Percentiles rank a stretch among this genome's conserved stretches.
These are phyloP conservation scores for Parambassis ranga DNA, from an alignment of 2,797 vertebrate genomes.

Conservation along the genomic window DNA sequence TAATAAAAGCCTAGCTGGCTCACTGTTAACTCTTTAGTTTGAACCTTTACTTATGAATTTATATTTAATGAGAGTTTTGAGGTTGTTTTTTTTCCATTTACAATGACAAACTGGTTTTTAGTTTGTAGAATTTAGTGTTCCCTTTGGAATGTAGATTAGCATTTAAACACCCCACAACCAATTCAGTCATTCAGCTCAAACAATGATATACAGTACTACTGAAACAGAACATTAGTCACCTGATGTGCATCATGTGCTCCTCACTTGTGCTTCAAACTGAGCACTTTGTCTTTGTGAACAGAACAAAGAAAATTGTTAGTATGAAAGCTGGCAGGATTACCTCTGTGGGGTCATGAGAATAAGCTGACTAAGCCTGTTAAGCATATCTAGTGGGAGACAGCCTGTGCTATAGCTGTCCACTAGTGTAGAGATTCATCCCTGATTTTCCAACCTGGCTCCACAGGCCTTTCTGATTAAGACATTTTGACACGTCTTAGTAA, in stretches of 20 bases:
- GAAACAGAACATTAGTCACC: conserved; percentile 49
- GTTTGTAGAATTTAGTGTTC: background rate
- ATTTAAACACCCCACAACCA: conserved; percentile 16
- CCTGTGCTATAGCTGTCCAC: background rate
- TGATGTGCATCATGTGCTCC: conserved; percentile 61
- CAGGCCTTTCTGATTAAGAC: background rate
- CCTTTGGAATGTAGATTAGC: conserved; percentile 30
- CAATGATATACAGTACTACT: conserved; percentile 40
- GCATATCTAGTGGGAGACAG: background rate
- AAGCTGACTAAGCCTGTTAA: conserved; percentile 54
- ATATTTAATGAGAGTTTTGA: background rate
- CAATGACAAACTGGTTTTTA: background rate
- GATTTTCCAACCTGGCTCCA: background rate
- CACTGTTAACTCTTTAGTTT: background rate
- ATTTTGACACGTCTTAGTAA: background rate
- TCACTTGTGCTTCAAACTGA: conserved; percentile 52
- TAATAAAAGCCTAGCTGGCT: background rate
- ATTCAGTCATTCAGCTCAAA: conserved; percentile 20
- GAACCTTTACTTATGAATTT: background rate
- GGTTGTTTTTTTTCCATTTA: background rate
- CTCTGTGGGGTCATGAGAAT: conserved; percentile 25
- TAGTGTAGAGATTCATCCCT: background rate
- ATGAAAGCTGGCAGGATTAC: conserved; percentile 50
- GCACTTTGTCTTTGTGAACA: conserved; percentile 54
- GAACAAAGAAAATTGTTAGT: conserved; percentile 49